These are phyloP conservation scores for Lineus longissimus DNA, from an alignment of 1,140 invertebrate species.

Conservation along the genomic window DNA sequence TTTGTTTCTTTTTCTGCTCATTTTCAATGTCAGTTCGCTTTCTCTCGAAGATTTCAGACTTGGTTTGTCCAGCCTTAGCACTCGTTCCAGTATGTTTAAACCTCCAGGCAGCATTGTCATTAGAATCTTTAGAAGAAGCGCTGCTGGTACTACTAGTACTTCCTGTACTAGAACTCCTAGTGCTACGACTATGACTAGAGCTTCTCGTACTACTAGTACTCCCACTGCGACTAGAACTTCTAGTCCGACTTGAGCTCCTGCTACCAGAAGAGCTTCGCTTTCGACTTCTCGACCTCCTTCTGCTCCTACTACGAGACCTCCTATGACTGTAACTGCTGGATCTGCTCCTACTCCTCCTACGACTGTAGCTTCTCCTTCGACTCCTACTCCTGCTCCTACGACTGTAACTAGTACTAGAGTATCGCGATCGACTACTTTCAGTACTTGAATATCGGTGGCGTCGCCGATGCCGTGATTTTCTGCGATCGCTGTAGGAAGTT, in stretches of 20 bases:
- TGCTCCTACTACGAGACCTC: conserved; percentile 8
- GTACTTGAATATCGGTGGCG: background rate
- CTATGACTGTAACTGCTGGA: conserved; percentile 3
- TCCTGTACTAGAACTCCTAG: conserved; percentile 2
- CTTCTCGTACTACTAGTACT: conserved; percentile 8
- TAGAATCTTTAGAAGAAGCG: background rate
- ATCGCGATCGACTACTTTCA: background rate
- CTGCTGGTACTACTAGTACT: conserved; percentile 12
- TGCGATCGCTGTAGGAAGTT: background rate
- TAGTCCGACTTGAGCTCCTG: background rate
- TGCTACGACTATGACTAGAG: conserved; percentile 7
- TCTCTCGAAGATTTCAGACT: too few relatives aligned
- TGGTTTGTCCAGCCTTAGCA: too few relatives aligned
- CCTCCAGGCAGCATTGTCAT: too few relatives aligned
- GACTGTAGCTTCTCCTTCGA: conserved; percentile 1
- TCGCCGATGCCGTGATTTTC: background rate
- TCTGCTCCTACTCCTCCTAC: conserved; percentile 3
- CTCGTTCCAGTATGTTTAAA: too few relatives aligned
- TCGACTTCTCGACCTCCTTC: conserved; percentile 5
- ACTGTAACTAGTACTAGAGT: background rate
- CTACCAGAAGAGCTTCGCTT: background rate
- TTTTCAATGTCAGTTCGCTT: too few relatives aligned
- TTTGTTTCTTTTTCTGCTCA: too few relatives aligned
- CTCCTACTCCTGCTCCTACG: background rate
- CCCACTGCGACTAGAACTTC: conserved; percentile 6